Evolutionary conservation across 2,797 vertebrate genomes (phyloP), one percentile per base, ranked within the genome.

Genomic region (Gallinago nigripennis): DNA sequence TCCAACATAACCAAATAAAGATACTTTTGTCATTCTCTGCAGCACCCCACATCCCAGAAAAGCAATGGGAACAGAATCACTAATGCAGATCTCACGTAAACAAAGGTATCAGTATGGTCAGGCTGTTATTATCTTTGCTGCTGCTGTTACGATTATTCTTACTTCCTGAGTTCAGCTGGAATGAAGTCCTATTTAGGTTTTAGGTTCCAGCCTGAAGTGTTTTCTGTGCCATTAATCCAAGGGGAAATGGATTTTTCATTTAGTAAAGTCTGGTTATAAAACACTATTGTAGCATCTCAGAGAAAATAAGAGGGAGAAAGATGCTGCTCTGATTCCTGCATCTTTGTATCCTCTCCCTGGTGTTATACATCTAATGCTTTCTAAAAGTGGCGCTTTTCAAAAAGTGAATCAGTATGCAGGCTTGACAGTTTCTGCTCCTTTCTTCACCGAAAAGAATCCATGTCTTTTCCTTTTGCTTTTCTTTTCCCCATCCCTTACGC

Each of bases 171-270:
- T 86, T 85, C 54, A 84, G 39, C 56, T 45, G 45, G 53, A 93
- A 80, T 70, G 30, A 92, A 84, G 41, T 82, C 31, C 66, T 90
- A 33, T 76, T 91, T 88, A 86, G 54, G 63, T 72, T 91, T 82
- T 77, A 92, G 46, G 46, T 86, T 91, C 54, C 75, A 92, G 68
- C 27, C 72, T 23, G 37, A 91, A 95, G 41, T 86, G 58, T 86
- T 85, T 95, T 93, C 61, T 79, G n/a, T 88, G 66, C 81, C 88
- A 90, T 92, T 87, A 95, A 91, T 94, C 58, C 3, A 3, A 83
- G 58, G 35, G 37, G 35, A 95, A 95, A 90, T 90, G 43, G 65
- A 87, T 92, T 95, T 96, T 96, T 91, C 50, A 72, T 92, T 96
- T 95, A 77, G 48, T 37, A 79, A 35, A 79, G 56, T 72, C 57